A percentile compares a stretch with the other conserved stretches of the same genome.
Conservation (phyloP, 2,113 vertebrate species). For the Notothenia coriiceps region DNA sequence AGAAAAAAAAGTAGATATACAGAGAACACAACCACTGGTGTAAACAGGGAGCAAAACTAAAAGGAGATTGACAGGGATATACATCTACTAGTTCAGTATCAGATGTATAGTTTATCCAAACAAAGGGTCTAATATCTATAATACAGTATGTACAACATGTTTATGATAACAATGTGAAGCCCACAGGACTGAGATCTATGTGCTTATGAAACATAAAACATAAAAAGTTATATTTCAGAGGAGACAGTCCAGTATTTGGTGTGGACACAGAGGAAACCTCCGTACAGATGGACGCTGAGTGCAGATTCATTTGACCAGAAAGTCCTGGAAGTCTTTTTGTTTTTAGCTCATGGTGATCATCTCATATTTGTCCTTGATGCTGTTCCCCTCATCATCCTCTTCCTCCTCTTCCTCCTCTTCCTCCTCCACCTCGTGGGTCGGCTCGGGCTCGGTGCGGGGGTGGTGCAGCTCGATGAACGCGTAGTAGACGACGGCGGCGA, state of each 20-base stretch:
- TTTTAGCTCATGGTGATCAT: constrained; percentile 86
- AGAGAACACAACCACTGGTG: constrained; percentile 13
- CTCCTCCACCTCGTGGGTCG: constrained; percentile 69
- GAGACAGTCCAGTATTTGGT: constrained; percentile 4
- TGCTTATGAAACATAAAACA: constrained; percentile 38
- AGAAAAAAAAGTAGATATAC: background rate
- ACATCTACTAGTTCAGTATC: constrained; percentile 14
- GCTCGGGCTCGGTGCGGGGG: constrained; percentile 47
- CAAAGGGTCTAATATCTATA: constrained; percentile 28
- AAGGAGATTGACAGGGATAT: constrained; percentile 18
- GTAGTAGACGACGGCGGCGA: constrained; percentile 88
- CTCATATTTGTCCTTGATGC: constrained; percentile 89
- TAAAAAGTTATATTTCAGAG: constrained; percentile 7
- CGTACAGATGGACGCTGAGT: constrained; percentile 27
- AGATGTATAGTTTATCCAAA: background rate
- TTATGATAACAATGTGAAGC: constrained; percentile 13
- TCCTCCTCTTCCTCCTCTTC: constrained; percentile 80
- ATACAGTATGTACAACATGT: constrained; percentile 65
- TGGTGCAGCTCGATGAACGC: constrained; percentile 92
- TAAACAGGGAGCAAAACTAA: constrained; percentile 12
- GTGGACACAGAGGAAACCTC: constrained; percentile 17
- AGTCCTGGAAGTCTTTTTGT: constrained; percentile 19
- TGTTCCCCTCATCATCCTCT: constrained; percentile 80
- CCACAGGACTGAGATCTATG: constrained; percentile 13
- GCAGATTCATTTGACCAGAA: constrained; percentile 7